These are phyloP conservation scores for Montipora cactus DNA, from an alignment of 64 coral and sea anemone species.

Conservation along the genomic window DNA sequence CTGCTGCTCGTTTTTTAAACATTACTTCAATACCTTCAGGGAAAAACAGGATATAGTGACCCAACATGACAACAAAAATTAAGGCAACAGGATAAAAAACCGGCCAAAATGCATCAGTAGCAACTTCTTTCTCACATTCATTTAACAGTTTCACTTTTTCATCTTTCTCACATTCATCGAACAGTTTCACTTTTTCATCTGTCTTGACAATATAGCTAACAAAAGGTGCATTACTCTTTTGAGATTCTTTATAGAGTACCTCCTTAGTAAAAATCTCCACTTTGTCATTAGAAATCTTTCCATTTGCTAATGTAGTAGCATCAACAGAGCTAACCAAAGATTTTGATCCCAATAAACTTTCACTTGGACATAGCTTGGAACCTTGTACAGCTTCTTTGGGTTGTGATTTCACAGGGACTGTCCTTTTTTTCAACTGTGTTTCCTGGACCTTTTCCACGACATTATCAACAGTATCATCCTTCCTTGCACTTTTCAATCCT, in stretches of 20 bases:
- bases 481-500: constrained; percentile 5
- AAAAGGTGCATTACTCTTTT: neutral
- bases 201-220: neutral
- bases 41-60: too few species aligned
- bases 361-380: constrained; percentile 2
- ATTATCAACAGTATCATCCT: neutral
- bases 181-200: neutral
- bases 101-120: too few species aligned
- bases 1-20: too few species aligned
- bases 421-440: neutral
- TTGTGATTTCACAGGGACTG: neutral
- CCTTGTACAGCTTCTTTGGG: constrained; percentile 23
- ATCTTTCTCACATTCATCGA: too few species aligned
- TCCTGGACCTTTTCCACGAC: neutral
- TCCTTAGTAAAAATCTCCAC: constrained; percentile 34
- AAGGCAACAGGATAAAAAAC: too few species aligned
- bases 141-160: too few species aligned
- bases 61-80: too few species aligned
- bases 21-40: too few species aligned
- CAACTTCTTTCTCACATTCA: too few species aligned
- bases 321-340: constrained; percentile 36
- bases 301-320: constrained; percentile 15
- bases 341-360: neutral
- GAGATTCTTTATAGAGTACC: neutral
- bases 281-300: constrained; percentile 22